Evolutionary conservation across 2,113 vertebrate species (phyloP).

Genomic region (Saccopteryx bilineata): DNA sequence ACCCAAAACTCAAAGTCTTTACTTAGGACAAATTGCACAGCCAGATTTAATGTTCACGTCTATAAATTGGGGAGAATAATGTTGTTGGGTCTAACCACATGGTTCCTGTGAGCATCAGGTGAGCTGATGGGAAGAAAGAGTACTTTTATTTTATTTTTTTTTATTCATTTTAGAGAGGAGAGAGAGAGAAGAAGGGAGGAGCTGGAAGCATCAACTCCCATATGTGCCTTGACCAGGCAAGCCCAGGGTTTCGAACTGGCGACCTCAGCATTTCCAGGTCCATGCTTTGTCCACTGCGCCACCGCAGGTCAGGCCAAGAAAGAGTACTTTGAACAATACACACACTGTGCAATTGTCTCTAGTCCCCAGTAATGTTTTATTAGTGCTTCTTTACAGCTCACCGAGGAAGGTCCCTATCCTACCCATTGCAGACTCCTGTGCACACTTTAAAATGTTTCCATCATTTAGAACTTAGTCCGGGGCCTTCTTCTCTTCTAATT

Average conservation of each 20-base stretch:
- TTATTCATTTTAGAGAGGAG: no score
- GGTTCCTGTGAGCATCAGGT: not conserved
- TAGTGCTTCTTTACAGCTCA: not conserved
- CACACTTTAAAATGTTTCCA: not conserved
- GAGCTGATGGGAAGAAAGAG: not conserved
- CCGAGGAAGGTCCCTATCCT: not conserved
- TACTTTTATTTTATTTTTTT: no score
- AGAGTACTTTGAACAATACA: not conserved
- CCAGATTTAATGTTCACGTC: not conserved
- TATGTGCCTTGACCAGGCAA: no score
- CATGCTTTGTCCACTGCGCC: no score
- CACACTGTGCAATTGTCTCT: not conserved
- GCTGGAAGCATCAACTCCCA: no score
- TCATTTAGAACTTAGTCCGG: not conserved
- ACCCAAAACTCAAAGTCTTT: slow-evolving; percentile 10
- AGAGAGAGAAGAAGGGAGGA: no score
- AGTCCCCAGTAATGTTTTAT: not conserved
- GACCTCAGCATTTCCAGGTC: no score
- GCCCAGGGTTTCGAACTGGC: no score
- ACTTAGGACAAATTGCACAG: not conserved
- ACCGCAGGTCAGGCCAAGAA: no score
- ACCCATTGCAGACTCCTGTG: not conserved
- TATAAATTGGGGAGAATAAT: not conserved
- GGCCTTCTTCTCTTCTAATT: not conserved
- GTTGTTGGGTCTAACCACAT: not conserved